Evolutionary conservation across 2,113 vertebrate genomes (phyloP).

Genomic region (Phalacrocorax pelagicus): DNA sequence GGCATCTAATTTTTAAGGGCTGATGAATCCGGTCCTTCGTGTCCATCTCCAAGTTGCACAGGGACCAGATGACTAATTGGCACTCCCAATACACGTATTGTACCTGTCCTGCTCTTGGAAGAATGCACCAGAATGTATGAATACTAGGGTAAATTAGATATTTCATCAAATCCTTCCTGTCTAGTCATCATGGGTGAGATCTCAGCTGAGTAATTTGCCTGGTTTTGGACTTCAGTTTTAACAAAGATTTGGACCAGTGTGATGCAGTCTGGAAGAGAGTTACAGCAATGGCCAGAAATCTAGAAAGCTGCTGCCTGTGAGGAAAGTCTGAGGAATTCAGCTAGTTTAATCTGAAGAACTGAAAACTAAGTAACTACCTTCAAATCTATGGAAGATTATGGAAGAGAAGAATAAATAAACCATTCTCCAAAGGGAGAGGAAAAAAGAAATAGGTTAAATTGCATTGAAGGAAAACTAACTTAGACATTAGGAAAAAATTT

Average conservation of each 20-base stretch:
- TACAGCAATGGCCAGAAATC: background rate
- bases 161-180: background rate
- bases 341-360: background rate
- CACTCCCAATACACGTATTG: accelerated
- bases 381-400: background rate
- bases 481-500: background rate
- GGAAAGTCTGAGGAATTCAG: background rate
- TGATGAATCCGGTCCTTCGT: background rate
- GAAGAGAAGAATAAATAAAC: background rate
- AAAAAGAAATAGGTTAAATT: background rate
- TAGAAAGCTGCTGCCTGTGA: background rate
- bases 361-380: background rate
- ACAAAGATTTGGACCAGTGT: background rate
- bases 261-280: background rate
- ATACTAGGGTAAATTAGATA: background rate
- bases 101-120: background rate
- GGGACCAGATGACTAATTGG: background rate
- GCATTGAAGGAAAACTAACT: background rate
- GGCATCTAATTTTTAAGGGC: background rate
- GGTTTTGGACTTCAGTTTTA: background rate
- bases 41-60: background rate
- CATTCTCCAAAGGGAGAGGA: background rate
- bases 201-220: background rate
- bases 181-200: background rate
- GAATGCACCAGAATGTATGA: background rate